Evolutionary conservation across 1,140 invertebrate genomes (phyloP).

Genomic region (Linepithema humile): DNA sequence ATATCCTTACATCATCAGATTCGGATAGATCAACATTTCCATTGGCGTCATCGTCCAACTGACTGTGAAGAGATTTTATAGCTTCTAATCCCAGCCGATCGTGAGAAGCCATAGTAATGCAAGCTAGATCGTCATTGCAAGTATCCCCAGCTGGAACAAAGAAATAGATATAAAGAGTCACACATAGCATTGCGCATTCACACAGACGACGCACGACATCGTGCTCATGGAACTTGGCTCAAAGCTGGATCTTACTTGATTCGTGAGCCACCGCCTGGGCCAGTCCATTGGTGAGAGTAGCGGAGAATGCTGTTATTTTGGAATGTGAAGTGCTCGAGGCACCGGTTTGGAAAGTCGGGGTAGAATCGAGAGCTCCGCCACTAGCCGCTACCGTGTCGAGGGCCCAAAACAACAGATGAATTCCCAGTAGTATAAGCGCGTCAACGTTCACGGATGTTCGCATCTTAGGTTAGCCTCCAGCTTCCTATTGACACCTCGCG

Average conservation of each 20-base stretch:
- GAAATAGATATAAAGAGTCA: background rate
- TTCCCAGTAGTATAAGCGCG: constrained; percentile 76
- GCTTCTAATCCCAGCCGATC: constrained; percentile 95
- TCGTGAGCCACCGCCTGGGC: constrained; percentile 82
- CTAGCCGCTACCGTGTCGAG: constrained; percentile 72
- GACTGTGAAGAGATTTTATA: constrained; percentile 93
- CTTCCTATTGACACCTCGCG: constrained; percentile 71
- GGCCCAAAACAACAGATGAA: constrained; percentile 78
- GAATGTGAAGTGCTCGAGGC: constrained; percentile 70
- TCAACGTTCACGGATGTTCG: constrained; percentile 77
- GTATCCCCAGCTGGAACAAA: constrained; percentile 80
- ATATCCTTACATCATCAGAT: constrained; percentile 94
- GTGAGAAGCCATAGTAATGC: constrained; percentile 88
- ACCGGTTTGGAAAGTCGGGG: constrained; percentile 74
- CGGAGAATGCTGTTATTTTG: constrained; percentile 78
- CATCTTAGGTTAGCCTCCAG: constrained; percentile 82
- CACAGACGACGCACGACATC: too few species aligned
- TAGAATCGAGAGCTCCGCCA: constrained; percentile 80
- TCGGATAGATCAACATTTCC: constrained; percentile 97
- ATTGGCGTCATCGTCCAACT: constrained; percentile 97
- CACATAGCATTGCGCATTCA: background rate
- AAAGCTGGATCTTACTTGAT: constrained; percentile 77
- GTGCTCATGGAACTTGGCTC: too few species aligned
- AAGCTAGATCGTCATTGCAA: constrained; percentile 89
- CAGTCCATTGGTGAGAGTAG: constrained; percentile 79